Evolutionary conservation across 2,888 invertebrate genomes (phyloP).

Genomic region (Micoletzkya japonica): DNA sequence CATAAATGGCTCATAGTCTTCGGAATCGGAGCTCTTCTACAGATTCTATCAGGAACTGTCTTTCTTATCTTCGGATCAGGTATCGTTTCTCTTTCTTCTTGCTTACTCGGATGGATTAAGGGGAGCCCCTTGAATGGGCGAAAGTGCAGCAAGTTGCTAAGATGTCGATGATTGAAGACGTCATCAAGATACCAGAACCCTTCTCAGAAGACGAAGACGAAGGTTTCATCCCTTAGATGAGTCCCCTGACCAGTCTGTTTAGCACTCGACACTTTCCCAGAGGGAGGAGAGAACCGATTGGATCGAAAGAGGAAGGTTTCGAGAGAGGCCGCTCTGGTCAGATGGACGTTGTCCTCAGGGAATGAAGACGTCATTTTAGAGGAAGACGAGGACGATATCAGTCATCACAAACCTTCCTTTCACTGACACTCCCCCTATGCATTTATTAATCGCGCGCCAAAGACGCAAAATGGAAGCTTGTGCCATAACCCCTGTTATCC

Average conservation of each 20-base stretch:
- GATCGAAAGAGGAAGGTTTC: constrained; percentile 23
- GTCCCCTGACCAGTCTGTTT: too few relatives aligned
- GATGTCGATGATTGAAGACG: constrained; percentile 24
- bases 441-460: too few relatives aligned
- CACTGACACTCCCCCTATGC: too few relatives aligned
- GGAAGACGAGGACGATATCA: too few relatives aligned
- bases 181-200: constrained; percentile 12
- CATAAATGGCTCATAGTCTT: constrained; percentile 25
- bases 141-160: constrained; percentile 12
- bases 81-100: background rate
- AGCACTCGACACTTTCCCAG: too few relatives aligned
- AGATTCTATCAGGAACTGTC: constrained; percentile 11
- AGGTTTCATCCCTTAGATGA: too few relatives aligned
- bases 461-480: too few relatives aligned
- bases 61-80: constrained; percentile 26
- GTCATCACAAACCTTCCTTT: too few relatives aligned
- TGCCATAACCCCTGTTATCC: too few relatives aligned
- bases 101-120: constrained; percentile 9
- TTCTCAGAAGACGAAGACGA: constrained; percentile 20
- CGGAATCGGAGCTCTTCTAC: constrained; percentile 13
- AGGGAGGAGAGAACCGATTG: too few relatives aligned
- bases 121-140: constrained; percentile 13
- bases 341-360: constrained; percentile 26
- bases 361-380: too few relatives aligned
- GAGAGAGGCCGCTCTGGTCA: constrained; percentile 12